Evolutionary conservation across 2,888 invertebrate species (phyloP).

Genomic region (Caenorhabditis sp.): DNA sequence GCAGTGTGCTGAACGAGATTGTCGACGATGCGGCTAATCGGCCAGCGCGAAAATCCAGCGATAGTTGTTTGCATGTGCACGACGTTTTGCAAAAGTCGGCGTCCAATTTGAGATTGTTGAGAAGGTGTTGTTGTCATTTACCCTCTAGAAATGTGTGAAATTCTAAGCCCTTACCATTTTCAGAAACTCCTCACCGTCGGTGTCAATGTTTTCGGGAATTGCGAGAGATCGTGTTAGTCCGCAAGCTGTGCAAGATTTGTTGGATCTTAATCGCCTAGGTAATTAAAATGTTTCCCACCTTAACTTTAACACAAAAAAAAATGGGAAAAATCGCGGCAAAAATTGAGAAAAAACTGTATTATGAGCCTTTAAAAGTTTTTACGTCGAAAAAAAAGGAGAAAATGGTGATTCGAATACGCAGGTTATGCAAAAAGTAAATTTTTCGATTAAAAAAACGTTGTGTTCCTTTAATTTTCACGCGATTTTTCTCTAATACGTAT

Average conservation of each 20-base stretch:
- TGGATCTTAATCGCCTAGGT: constrained; percentile 63
- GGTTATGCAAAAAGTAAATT: too few relatives aligned
- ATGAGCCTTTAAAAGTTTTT: neutral
- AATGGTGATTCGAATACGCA: too few relatives aligned
- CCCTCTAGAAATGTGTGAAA: too few relatives aligned
- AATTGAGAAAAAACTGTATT: neutral
- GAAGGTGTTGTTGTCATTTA: too few relatives aligned
- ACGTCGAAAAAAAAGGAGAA: neutral
- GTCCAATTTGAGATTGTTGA: constrained; percentile 29
- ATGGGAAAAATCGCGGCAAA: too few relatives aligned
- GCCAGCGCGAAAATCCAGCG: constrained; percentile 30
- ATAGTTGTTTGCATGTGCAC: constrained; percentile 45
- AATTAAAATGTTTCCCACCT: neutral
- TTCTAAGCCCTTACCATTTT: constrained; percentile 16
- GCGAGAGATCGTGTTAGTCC: constrained; percentile 65
- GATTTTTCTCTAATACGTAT: too few relatives aligned
- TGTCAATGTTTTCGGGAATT: constrained; percentile 66
- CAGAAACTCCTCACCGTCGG: constrained; percentile 70
- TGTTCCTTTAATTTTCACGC: too few relatives aligned
- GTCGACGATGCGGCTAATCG: constrained; percentile 15
- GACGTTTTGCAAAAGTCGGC: constrained; percentile 29
- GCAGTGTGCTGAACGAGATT: constrained; percentile 24
- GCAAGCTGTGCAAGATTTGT: constrained; percentile 69
- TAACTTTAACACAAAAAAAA: too few relatives aligned
- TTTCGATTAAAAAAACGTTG: too few relatives aligned